These are phyloP conservation scores for Jacana jacana DNA, from an alignment of 2,113 vertebrate species.

Conservation along the genomic window DNA sequence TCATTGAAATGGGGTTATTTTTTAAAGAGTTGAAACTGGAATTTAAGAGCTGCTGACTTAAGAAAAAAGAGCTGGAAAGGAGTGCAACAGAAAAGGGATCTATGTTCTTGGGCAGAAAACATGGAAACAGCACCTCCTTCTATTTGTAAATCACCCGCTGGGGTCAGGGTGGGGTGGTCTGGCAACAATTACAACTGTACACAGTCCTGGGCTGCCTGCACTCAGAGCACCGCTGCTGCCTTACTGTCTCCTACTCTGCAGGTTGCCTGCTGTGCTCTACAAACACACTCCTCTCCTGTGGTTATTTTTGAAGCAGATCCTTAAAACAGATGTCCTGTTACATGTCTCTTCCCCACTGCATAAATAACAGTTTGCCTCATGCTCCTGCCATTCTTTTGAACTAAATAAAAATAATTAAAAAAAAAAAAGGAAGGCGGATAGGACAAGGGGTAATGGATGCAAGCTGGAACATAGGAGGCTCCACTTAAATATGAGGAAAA, in stretches of 20 bases:
- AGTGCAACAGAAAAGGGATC: neutral
- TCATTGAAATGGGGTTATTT: neutral
- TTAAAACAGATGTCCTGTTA: constrained; percentile 20
- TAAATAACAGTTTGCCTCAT: constrained; percentile 30
- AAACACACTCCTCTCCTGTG: neutral
- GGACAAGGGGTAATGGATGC: too few relatives aligned
- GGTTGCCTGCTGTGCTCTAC: neutral
- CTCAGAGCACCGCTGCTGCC: neutral
- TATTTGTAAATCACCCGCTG: neutral
- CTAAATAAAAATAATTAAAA: neutral
- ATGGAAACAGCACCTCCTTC: neutral
- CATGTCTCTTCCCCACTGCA: neutral
- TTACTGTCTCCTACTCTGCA: neutral
- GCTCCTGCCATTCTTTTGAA: neutral
- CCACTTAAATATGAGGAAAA: too few relatives aligned
- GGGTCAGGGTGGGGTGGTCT: neutral
- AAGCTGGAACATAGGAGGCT: too few relatives aligned
- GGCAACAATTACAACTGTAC: neutral
- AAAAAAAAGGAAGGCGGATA: neutral
- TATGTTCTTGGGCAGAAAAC: neutral
- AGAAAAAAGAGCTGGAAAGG: neutral
- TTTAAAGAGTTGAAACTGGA: neutral
- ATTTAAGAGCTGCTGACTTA: neutral
- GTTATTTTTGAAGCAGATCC: constrained; percentile 40
- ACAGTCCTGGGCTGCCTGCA: neutral